Percentiles rank a stretch among this genome's conserved stretches.
phyloP scores from a whole-genome alignment of 1,140 invertebrate species.

The Anoplolepis gracilipes region DNA sequence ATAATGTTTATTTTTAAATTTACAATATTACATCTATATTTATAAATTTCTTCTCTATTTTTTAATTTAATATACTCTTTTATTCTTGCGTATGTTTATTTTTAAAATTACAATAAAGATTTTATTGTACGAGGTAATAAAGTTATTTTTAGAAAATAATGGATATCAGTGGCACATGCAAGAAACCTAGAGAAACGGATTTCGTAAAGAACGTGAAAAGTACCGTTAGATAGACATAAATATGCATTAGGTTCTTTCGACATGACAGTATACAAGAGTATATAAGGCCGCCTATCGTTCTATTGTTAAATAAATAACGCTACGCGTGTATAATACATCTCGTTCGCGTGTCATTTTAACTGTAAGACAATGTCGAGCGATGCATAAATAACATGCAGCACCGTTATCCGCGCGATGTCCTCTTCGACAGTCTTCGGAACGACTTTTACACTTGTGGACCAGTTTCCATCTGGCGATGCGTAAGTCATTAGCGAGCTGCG shows the following conservation, averaged over 20 bases:
- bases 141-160: not conserved
- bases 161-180: not conserved
- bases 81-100: not conserved
- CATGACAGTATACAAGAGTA: not conserved
- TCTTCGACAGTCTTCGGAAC: not conserved
- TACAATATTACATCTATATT: too few species aligned
- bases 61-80: not conserved
- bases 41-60: too few species aligned
- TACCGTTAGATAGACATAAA: conserved; percentile 13
- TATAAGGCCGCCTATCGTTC: not conserved
- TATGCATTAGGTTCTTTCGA: not conserved
- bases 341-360: conserved; percentile 38
- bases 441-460: conserved; percentile 38
- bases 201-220: conserved; percentile 20
- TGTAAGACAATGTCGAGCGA: conserved; percentile 65
- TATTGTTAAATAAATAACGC: conserved; percentile 39
- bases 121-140: not conserved
- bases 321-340: conserved; percentile 12
- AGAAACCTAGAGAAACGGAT: not conserved
- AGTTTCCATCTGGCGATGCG: conserved; percentile 43
- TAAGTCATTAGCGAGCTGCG: conserved; percentile 21
- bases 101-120: not conserved
- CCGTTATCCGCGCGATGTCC: conserved; percentile 60
- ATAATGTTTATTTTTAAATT: not conserved
- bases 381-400: conserved; percentile 55